Conservation (phyloP, 2,797 vertebrate genomes). For the Phrynocephalus guinanensis region DNA sequence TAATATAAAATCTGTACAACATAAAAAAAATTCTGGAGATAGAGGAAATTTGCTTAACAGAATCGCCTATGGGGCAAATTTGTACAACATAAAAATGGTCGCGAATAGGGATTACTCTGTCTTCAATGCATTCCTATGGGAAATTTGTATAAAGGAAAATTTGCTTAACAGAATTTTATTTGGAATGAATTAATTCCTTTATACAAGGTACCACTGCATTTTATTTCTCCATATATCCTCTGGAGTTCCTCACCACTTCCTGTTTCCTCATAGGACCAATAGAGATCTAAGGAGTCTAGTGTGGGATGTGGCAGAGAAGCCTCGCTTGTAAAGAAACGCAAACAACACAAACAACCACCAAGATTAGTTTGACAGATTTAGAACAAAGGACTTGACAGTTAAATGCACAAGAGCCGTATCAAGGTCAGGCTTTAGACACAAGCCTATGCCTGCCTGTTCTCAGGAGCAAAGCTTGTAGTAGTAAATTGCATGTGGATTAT, state of each 20-base stretch:
- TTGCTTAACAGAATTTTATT: too few species aligned
- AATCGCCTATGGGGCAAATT: too few species aligned
- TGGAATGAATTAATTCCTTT: too few species aligned
- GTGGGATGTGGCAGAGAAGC: neutral
- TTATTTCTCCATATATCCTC: neutral
- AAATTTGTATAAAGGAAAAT: too few species aligned
- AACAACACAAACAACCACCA: neutral
- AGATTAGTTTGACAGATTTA: neutral
- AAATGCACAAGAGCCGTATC: neutral
- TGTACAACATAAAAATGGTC: too few species aligned
- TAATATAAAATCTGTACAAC: too few species aligned
- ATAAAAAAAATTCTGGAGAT: too few species aligned
- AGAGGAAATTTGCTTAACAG: too few species aligned
- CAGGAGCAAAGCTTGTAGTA: slow-evolving; percentile 10
- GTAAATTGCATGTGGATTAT: slow-evolving; percentile 3
- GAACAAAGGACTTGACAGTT: slow-evolving; percentile 1
- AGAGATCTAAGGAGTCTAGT: neutral
- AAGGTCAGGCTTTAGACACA: slow-evolving; percentile 12
- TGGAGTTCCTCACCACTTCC: too few species aligned
- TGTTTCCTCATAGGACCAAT: neutral
- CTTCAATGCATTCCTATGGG: too few species aligned
- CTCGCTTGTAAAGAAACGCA: neutral
- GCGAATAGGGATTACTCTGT: too few species aligned
- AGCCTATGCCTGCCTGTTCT: neutral
- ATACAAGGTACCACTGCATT: too few species aligned